Evolutionary conservation across 2,797 vertebrate genomes (phyloP).

Genomic region (Cebuella pygmaea): DNA sequence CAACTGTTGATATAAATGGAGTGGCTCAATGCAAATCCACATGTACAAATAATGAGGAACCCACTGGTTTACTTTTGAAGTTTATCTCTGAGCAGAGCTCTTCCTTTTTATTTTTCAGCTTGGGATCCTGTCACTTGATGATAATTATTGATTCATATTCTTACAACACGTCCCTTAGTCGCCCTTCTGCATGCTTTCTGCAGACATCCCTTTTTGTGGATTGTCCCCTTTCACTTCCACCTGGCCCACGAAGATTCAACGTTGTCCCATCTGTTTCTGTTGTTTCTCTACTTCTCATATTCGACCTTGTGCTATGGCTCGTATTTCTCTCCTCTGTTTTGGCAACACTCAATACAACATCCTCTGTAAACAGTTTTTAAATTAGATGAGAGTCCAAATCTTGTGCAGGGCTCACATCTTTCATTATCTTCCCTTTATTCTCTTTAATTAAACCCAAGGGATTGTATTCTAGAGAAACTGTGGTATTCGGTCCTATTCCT

Average conservation of each 20-base stretch:
- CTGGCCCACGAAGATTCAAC: neutral
- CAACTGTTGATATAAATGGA: neutral
- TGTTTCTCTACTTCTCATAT: neutral
- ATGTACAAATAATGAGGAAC: neutral
- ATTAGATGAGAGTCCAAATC: neutral
- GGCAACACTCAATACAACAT: neutral
- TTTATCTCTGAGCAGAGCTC: neutral
- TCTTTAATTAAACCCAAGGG: neutral
- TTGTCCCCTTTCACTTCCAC: neutral
- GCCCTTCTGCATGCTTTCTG: neutral
- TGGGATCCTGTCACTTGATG: neutral
- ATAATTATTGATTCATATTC: neutral
- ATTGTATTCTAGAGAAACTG: neutral
- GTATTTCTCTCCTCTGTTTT: neutral
- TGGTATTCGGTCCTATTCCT: neutral
- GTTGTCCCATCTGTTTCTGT: neutral
- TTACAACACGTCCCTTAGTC: neutral
- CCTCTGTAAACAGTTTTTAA: constrained; percentile 4
- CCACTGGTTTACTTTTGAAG: neutral
- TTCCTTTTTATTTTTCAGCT: neutral
- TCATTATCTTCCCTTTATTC: neutral
- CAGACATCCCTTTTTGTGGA: neutral
- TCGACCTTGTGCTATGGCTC: neutral
- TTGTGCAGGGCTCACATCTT: neutral
- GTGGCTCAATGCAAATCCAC: neutral